These are phyloP conservation scores for Pelecanus crispus DNA, from an alignment of 2,113 vertebrate species.

Conservation along the genomic window DNA sequence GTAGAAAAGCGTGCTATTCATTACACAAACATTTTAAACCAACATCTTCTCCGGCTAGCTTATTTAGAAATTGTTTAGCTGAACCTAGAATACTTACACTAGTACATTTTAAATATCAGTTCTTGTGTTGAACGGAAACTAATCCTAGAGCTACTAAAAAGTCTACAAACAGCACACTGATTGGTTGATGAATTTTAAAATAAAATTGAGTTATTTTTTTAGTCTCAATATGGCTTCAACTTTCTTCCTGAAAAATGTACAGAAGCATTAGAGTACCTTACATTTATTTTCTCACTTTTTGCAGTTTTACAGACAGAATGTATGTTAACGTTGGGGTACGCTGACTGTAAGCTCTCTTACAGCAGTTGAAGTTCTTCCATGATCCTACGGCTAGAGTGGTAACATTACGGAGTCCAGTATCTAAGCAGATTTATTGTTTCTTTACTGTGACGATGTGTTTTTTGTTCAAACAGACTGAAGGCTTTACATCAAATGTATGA, in stretches of 20 bases:
- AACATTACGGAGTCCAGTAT: neutral
- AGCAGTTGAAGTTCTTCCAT: neutral
- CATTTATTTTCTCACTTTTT: constrained; percentile 8
- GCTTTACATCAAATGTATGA: constrained; percentile 61
- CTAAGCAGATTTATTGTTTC: neutral
- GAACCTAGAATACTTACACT: constrained; percentile 41
- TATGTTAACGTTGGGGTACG: neutral
- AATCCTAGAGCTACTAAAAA: constrained; percentile 47
- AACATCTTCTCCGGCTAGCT: constrained; percentile 44
- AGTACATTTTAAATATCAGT: neutral
- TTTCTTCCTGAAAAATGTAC: neutral
- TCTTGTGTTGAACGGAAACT: neutral
- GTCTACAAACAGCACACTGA: neutral
- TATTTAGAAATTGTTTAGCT: constrained; percentile 52
- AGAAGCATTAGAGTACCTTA: neutral
- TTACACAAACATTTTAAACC: neutral
- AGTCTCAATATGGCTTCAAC: neutral
- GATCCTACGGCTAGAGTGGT: neutral
- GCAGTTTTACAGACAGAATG: constrained; percentile 19
- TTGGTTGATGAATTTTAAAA: neutral
- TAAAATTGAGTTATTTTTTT: constrained; percentile 15
- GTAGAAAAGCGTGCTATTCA: neutral
- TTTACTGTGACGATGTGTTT: neutral
- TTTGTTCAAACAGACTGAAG: constrained; percentile 48
- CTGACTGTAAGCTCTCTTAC: neutral